These are phyloP conservation scores for Scolopax bukidnonensis DNA, from an alignment of 2,797 vertebrate species.

Conservation along the genomic window DNA sequence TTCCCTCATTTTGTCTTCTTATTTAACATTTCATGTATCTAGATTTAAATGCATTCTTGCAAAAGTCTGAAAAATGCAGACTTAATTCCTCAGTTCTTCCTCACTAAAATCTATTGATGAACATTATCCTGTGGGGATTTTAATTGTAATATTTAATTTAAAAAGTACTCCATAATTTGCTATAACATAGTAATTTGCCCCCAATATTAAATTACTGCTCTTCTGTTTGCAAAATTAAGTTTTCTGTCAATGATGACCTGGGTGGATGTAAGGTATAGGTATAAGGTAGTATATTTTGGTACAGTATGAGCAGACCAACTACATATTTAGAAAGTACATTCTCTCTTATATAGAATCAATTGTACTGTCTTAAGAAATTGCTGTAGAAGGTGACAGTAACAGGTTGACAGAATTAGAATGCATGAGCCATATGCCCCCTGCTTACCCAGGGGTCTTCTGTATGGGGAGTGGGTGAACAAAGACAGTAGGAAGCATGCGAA, in stretches of 20 bases:
- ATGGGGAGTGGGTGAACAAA: background rate
- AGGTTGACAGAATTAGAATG: background rate
- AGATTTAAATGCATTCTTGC: background rate
- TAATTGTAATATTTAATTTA: background rate
- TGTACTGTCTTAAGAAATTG: background rate
- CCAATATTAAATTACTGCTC: rapidly evolving
- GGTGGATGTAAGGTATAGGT: background rate
- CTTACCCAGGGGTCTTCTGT: background rate
- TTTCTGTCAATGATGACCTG: background rate
- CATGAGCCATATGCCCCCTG: background rate
- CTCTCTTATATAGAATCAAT: background rate
- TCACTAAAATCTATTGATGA: background rate
- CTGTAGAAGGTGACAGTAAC: background rate
- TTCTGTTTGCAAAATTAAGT: background rate
- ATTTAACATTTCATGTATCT: background rate
- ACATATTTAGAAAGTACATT: background rate
- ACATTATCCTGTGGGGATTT: background rate
- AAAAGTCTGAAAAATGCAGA: background rate
- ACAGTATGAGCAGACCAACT: background rate
- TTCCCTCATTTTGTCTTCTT: background rate
- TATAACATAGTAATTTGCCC: background rate
- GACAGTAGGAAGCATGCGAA: background rate
- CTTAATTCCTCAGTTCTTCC: background rate
- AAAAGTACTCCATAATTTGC: background rate
- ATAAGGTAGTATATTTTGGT: background rate